phyloP scores from a whole-genome alignment of 2,888 invertebrate genomes.

The Entomobrya multifasciata region DNA sequence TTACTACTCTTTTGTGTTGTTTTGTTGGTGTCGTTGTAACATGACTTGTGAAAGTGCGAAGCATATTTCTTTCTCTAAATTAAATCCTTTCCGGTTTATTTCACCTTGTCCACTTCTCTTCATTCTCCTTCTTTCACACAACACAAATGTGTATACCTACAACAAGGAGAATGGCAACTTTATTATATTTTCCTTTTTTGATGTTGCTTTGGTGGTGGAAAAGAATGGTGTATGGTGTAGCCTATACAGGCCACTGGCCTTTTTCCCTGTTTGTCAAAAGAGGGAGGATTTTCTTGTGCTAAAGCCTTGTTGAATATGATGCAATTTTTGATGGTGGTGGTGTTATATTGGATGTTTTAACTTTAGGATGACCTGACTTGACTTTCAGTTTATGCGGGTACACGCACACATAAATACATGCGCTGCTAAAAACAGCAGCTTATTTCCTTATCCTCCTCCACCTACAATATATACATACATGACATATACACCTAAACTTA shows the following conservation, averaged over 20 bases:
- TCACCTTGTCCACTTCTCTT: too few species aligned
- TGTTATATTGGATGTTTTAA: conserved; percentile 49
- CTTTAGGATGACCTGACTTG: conserved; percentile 59
- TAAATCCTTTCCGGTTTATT: conserved; percentile 75
- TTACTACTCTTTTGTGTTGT: too few species aligned
- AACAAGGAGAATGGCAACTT: not conserved
- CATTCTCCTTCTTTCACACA: conserved; percentile 48
- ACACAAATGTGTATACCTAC: not conserved
- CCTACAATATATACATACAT: not conserved
- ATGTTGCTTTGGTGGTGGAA: not conserved
- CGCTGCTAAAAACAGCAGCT: too few species aligned
- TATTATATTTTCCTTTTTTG: too few species aligned
- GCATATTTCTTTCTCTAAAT: conserved; percentile 74
- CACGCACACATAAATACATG: conserved; percentile 44
- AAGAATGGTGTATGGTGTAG: not conserved
- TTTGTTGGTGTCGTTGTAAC: conserved; percentile 24
- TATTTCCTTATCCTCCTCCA: not conserved
- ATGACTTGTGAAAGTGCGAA: conserved; percentile 72
- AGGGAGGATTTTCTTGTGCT: not conserved
- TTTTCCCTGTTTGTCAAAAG: conserved; percentile 44
- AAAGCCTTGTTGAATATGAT: not conserved
- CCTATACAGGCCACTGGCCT: conserved; percentile 72
- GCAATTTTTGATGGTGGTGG: not conserved
- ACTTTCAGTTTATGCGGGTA: conserved; percentile 41
- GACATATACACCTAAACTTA: not conserved